Evolutionary conservation across 2,888 invertebrate genomes (phyloP), one percentile per base, ranked within the genome.

Genomic region (Nomada ferruginata): DNA sequence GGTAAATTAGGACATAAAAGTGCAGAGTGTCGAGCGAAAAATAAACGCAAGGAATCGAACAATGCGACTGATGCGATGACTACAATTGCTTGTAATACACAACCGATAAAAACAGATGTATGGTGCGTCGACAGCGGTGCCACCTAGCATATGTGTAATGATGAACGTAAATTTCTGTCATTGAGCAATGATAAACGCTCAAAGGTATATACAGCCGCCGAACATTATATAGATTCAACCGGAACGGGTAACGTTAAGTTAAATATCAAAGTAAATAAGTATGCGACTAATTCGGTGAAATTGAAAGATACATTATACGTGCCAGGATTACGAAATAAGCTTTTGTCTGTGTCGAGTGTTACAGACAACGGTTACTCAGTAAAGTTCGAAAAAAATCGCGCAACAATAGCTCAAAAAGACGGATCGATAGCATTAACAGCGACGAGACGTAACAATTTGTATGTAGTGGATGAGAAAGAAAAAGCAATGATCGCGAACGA

Each of bases 121-220:
- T 55, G 55, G 20, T 55, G 55, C 55, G 9, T 55, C n/a, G 55
- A 55, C 20, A 55, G 55, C 18, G 55, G 15, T 55, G 55, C 55
- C 9, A 55, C 20, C 15, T 15, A 55, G 20, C 55, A 55, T 18
- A 55, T 29, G 55, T 55, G 55, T 55, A 55, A 55, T 55, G 20
- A 55, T n/a, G 55, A 55, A 55, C 18, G 55, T 55, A 55, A 61
- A 61, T 61, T 63, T 47, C 44, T 47, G n/a, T 50, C 26, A 26
- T 15, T 64, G 15, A 29, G 42, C 2, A 66, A 66, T 42, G 13
- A 20, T 10, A 42, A 66, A 15, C 18, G 18, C 10, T 55, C 10
- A 0, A 66, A 55, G 15, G 53, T 66, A 10, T 55, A 66, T 20
- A 66, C 42, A 29, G 53, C 53, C 20, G 66, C 36, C 0, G 53